Evolutionary conservation across 2,888 invertebrate species (phyloP), one percentile per base, ranked within the genome.

Genomic region (Perdita meconis): DNA sequence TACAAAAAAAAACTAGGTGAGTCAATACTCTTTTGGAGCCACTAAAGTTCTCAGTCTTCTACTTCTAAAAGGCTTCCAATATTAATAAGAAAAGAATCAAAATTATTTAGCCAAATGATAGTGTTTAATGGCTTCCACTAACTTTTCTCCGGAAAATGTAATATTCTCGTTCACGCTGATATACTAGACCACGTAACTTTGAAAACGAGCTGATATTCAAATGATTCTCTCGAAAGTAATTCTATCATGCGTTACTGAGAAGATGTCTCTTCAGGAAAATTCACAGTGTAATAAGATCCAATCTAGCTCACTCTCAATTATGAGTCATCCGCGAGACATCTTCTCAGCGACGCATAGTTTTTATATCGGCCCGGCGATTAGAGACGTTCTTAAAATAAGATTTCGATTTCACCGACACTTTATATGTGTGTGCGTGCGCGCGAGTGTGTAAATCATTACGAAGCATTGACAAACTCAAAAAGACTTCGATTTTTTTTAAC

Each of bases 91-190:
- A 50, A 42, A 12, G 16, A 1, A 30, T 12, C 6, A 42, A 4
- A 13, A 22, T 30, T n/a, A n/a, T n/a, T n/a, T n/a, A n/a, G n/a
- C n/a, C n/a, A n/a, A n/a, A n/a, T n/a, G n/a, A n/a, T n/a, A n/a
- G n/a, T n/a, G n/a, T 4, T 30, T 24, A 3, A 12, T 38, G 36
- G 8, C 16, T 30, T 30, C 30, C 24, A 34, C 16, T 4, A 34
- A n/a, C n/a, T 30, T 4, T n/a, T 30, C 30, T 16, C 13, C 5
- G 44, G 36, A 36, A 22, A 16, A 53, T 44, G 24, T 64, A 70
- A 74, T 59, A 64, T 51, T 70, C 63, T 64, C 74, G 13, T 47
- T 59, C 30, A 30, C 30, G 34, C 53, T 42, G 4, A 22, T 22
- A 51, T 26, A 42, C 36, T 36, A 69, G 68, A 68, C 30, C 40